Conservation (phyloP, 2,797 vertebrate species). For the Yasuhikotakia modesta region DNA sequence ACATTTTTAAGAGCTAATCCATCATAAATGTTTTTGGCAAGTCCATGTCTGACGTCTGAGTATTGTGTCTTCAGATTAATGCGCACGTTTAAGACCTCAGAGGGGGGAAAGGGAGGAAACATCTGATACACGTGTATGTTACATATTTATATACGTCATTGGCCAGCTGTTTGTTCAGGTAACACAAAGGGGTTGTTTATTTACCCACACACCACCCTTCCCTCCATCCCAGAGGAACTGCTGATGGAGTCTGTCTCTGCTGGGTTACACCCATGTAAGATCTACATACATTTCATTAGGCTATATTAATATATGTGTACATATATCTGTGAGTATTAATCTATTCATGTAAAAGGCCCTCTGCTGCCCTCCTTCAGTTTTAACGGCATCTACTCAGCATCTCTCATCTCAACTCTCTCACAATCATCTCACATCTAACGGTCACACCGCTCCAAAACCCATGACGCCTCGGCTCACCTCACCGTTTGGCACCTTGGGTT, state of each 20-base stretch:
- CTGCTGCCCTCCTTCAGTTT: slow-evolving; percentile 71
- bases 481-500: slow-evolving; percentile 91
- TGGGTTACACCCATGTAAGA: slow-evolving; percentile 62
- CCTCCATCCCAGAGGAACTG: slow-evolving; percentile 66
- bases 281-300: slow-evolving; percentile 54
- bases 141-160: slow-evolving; percentile 37
- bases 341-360: slow-evolving; percentile 76
- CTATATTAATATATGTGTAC: slow-evolving; percentile 55
- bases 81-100: slow-evolving; percentile 48
- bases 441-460: slow-evolving; percentile 70
- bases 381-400: slow-evolving; percentile 56
- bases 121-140: slow-evolving; percentile 45
- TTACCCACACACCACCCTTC: slow-evolving; percentile 67
- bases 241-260: slow-evolving; percentile 70
- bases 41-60: slow-evolving; percentile 45
- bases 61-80: slow-evolving; percentile 31
- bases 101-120: slow-evolving; percentile 48
- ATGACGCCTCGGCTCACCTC: slow-evolving; percentile 74
- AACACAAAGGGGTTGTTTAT: slow-evolving; percentile 42
- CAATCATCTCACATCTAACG: slow-evolving; percentile 16
- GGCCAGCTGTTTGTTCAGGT: slow-evolving; percentile 42
- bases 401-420: slow-evolving; percentile 43
- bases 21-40: slow-evolving; percentile 56
- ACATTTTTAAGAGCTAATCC: slow-evolving; percentile 43
- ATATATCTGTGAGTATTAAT: slow-evolving; percentile 57